A percentile compares a stretch with the other conserved stretches of the same genome.
phyloP scores from a whole-genome alignment of 53 echinoderm and acorn worm genomes.

The Pentamera pediparva region DNA sequence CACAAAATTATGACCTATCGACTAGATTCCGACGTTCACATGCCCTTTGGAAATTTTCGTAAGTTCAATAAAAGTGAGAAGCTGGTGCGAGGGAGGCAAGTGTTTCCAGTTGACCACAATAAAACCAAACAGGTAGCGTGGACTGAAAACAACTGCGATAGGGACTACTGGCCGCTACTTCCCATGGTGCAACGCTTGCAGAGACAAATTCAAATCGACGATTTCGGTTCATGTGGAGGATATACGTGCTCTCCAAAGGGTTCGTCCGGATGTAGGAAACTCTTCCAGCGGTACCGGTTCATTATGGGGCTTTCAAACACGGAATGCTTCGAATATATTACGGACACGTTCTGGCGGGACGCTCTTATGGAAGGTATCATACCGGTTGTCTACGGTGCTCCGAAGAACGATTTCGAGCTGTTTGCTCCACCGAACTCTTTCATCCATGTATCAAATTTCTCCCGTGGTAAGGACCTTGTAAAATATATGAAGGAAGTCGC shows the following conservation, averaged over 20 bases:
- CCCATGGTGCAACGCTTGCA: constrained; percentile 59
- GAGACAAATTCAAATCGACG: constrained; percentile 49
- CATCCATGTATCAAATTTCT: constrained; percentile 70
- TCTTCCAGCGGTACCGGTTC: constrained; percentile 56
- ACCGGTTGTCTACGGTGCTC: constrained; percentile 74
- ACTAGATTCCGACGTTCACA: constrained; percentile 55
- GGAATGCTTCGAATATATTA: constrained; percentile 73
- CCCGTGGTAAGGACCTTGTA: constrained; percentile 37
- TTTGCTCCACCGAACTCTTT: constrained; percentile 67
- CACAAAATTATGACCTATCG: constrained; percentile 87
- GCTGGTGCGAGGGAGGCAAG: background rate
- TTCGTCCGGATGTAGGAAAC: constrained; percentile 48
- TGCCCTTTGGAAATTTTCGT: constrained; percentile 50
- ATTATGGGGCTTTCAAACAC: constrained; percentile 63
- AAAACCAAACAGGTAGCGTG: constrained; percentile 26
- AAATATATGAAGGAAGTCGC: constrained; percentile 35
- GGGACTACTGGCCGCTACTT: constrained; percentile 70
- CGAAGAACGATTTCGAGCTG: constrained; percentile 51
- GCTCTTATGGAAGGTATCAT: constrained; percentile 58
- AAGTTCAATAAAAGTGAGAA: background rate
- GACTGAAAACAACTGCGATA: constrained; percentile 45
- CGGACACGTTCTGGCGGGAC: constrained; percentile 62
- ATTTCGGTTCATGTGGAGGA: constrained; percentile 66
- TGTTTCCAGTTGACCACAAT: constrained; percentile 7
- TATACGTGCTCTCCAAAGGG: constrained; percentile 54